phyloP scores from a whole-genome alignment of 2,888 invertebrate genomes.

The Noctua janthina region DNA sequence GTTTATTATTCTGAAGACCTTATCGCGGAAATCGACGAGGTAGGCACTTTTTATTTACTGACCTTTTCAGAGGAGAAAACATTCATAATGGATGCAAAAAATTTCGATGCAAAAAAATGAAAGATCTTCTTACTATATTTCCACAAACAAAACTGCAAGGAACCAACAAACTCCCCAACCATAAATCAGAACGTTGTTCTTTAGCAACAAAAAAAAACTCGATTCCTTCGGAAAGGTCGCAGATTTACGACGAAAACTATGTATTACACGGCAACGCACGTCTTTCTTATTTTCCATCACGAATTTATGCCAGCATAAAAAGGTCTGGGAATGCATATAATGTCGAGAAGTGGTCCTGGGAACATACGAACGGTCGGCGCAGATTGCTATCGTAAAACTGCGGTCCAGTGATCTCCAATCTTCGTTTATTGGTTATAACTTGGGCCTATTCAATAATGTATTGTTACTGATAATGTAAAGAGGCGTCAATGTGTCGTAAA shows the following conservation, averaged over 20 bases:
- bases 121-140: constrained; percentile 15
- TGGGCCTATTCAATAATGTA: constrained; percentile 84
- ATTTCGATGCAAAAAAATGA: constrained; percentile 3
- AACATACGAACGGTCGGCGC: constrained; percentile 79
- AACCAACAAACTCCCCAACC: constrained; percentile 45
- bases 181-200: constrained; percentile 66
- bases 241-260: constrained; percentile 73
- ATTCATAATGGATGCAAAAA: constrained; percentile 11
- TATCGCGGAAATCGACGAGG: background rate
- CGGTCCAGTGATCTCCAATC: constrained; percentile 88
- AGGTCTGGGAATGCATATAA: constrained; percentile 86
- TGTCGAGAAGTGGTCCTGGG: constrained; percentile 77
- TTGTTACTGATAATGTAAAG: constrained; percentile 85
- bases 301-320: constrained; percentile 87
- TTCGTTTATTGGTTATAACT: constrained; percentile 86
- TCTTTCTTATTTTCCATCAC: constrained; percentile 80
- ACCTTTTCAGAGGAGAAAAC: background rate
- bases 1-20: constrained; percentile 33
- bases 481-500: constrained; percentile 77
- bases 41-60: background rate
- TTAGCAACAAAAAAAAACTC: constrained; percentile 61
- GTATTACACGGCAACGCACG: constrained; percentile 68
- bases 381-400: constrained; percentile 89
- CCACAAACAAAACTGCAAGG: constrained; percentile 32
- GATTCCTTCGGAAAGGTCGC: constrained; percentile 50